Percentiles rank a stretch among this genome's conserved stretches.
phyloP scores from a whole-genome alignment of 2,113 vertebrate species.

The Struthio camelus region DNA sequence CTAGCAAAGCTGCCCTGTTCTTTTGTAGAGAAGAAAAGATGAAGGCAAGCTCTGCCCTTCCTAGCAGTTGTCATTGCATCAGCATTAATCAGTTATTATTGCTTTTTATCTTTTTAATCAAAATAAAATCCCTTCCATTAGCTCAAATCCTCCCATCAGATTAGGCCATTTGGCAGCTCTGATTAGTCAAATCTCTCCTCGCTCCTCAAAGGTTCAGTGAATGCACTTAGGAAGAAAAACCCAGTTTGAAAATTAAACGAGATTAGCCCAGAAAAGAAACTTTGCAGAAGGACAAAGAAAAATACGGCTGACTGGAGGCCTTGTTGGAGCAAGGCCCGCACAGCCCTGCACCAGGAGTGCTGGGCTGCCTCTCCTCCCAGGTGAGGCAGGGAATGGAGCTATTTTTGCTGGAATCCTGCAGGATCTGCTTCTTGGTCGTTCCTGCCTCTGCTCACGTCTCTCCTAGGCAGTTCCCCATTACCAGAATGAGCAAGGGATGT shows the following conservation, averaged over 20 bases:
- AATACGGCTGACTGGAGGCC: not conserved
- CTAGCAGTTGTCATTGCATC: not conserved
- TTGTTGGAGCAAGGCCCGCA: not conserved
- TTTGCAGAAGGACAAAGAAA: not conserved
- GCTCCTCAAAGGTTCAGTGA: not conserved
- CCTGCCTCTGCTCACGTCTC: not conserved
- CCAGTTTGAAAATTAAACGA: not conserved
- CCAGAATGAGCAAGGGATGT: not conserved
- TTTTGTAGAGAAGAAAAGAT: not conserved
- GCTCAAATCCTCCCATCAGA: conserved; percentile 7
- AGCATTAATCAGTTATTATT: not conserved
- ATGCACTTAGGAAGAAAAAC: not conserved
- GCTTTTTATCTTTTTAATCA: conserved; percentile 29
- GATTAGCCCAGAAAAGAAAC: not conserved
- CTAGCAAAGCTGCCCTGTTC: not conserved
- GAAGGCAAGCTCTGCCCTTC: not conserved
- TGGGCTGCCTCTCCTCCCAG: not conserved
- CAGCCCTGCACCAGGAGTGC: not conserved
- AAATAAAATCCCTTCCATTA: conserved; percentile 38
- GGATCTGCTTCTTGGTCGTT: not conserved
- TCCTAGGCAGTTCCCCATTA: not conserved
- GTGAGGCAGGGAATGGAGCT: not conserved
- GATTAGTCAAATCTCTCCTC: not conserved
- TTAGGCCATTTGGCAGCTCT: not conserved
- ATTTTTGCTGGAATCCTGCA: not conserved